Conservation (phyloP, 2,888 invertebrate species). For the Epinotia brunnichana region DNA sequence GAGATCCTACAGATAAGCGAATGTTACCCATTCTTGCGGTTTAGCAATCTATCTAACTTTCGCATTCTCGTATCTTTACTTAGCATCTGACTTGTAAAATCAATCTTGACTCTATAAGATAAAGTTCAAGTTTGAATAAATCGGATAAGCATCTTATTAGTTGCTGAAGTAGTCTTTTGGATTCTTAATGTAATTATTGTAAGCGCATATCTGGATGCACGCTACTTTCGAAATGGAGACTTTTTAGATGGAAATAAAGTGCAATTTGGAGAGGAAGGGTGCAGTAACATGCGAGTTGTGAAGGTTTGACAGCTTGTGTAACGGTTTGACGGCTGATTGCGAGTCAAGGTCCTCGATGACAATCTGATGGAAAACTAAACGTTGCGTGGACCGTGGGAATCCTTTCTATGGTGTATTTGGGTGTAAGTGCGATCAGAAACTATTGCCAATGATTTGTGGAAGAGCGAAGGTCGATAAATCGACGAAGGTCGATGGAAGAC, state of each 20-base stretch:
- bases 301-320: slow-evolving; percentile 53
- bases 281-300: slow-evolving; percentile 5
- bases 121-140: slow-evolving; percentile 1
- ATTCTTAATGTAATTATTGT: slow-evolving; percentile 20
- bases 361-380: slow-evolving; percentile 51
- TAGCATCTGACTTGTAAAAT: neutral
- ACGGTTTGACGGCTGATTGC: slow-evolving; percentile 59
- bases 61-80: slow-evolving; percentile 8
- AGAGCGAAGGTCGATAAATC: neutral
- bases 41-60: slow-evolving; percentile 33
- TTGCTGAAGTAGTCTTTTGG: neutral
- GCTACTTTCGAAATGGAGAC: slow-evolving; percentile 1
- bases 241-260: slow-evolving; percentile 8
- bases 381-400: slow-evolving; percentile 40
- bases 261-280: neutral
- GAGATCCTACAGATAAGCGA: slow-evolving; percentile 39
- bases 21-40: slow-evolving; percentile 38
- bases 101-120: slow-evolving; percentile 7
- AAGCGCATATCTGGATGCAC: slow-evolving; percentile 7
- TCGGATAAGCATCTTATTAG: slow-evolving; percentile 2
- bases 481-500: neutral
- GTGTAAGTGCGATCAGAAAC: neutral
- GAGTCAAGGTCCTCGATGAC: slow-evolving; percentile 63
- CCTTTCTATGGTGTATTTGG: slow-evolving; percentile 15
- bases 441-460: neutral